Percentiles rank a stretch among this genome's conserved stretches.
Evolutionary conservation across 2,113 vertebrate genomes (phyloP).

Genomic region (Athene cunicularia): DNA sequence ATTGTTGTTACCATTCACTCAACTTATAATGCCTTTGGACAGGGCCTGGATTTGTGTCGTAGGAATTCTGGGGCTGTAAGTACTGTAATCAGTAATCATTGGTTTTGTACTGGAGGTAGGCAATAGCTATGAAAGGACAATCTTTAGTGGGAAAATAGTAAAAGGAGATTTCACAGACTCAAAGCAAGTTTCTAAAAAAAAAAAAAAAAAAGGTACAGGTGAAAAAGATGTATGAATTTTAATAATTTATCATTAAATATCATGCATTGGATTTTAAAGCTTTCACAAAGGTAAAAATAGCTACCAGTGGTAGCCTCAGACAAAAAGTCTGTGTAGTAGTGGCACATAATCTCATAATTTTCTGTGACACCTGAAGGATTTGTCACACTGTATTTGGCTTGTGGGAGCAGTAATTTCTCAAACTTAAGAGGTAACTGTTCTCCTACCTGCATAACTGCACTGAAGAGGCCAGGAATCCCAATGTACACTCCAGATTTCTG

Average conservation of each 20-base stretch:
- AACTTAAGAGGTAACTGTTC: background rate
- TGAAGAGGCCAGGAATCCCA: background rate
- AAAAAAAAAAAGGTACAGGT: background rate
- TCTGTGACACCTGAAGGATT: background rate
- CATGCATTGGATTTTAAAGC: background rate
- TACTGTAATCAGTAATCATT: background rate
- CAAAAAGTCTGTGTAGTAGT: background rate
- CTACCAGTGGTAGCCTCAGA: background rate
- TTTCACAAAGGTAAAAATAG: background rate
- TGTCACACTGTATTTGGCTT: background rate
- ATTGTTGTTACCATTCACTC: background rate
- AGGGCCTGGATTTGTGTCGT: background rate
- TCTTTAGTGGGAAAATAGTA: background rate
- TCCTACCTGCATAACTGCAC: background rate
- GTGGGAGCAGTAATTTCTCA: background rate
- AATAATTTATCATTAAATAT: background rate
- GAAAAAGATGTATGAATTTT: background rate
- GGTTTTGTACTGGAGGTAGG: background rate
- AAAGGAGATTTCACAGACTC: background rate
- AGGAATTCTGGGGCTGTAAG: background rate
- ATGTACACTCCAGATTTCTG: background rate
- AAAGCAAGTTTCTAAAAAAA: background rate
- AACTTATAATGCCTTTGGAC: background rate
- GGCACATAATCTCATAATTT: background rate
- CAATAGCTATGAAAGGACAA: background rate